Evolutionary conservation across 2,888 invertebrate genomes (phyloP).

Genomic region (Anagyrus pseudococci): DNA sequence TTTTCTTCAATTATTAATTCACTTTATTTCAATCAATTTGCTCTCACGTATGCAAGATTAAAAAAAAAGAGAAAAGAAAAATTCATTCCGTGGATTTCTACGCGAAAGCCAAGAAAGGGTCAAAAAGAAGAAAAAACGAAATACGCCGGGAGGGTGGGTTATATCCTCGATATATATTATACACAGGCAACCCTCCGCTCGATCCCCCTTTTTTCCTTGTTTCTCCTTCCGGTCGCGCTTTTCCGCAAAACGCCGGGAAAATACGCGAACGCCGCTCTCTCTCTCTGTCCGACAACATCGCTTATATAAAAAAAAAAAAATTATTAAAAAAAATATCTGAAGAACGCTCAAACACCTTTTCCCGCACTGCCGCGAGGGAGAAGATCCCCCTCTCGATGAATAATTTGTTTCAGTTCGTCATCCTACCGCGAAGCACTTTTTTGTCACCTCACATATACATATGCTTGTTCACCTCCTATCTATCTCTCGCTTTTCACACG

Average conservation of each 20-base stretch:
- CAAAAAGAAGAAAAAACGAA: conserved; percentile 17
- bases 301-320: too few species aligned
- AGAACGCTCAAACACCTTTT: too few species aligned
- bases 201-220: background rate
- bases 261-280: background rate
- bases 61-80: too few species aligned
- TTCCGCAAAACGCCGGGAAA: background rate
- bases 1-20: too few species aligned
- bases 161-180: too few species aligned
- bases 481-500: background rate
- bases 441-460: background rate
- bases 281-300: too few species aligned
- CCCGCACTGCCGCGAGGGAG: too few species aligned
- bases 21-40: background rate
- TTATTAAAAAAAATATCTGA: too few species aligned
- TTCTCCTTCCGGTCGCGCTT: background rate
- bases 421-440: background rate
- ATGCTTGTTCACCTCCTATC: background rate
- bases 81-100: conserved; percentile 2
- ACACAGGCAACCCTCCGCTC: background rate
- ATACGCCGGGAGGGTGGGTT: background rate
- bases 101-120: conserved; percentile 4
- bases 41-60: too few species aligned
- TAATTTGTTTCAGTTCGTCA: background rate
- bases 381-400: background rate